phyloP scores from a whole-genome alignment of 1,140 invertebrate genomes.

The Cepaea nemoralis region DNA sequence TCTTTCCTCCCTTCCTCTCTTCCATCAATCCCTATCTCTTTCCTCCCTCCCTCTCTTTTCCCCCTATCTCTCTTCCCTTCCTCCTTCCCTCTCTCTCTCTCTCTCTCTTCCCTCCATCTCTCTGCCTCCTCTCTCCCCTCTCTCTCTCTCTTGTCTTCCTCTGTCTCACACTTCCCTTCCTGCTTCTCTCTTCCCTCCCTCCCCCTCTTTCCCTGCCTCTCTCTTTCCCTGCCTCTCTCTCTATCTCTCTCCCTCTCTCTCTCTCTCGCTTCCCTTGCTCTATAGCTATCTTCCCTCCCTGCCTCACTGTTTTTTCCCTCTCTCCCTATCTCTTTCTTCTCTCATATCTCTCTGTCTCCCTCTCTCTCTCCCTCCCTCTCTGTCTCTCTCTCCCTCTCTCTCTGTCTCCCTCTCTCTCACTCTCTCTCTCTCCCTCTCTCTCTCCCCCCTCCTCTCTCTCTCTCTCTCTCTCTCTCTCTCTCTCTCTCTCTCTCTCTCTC shows the following conservation, averaged over 20 bases:
- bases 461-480: too few relatives aligned
- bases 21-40: not conserved
- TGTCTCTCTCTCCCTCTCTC: conserved; percentile 1
- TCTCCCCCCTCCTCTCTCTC: conserved; percentile 7
- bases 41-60: not conserved
- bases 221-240: too few relatives aligned
- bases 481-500: conserved; percentile 8
- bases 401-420: too few relatives aligned
- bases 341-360: too few relatives aligned
- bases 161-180: not conserved
- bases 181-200: not conserved
- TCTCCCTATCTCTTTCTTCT: too few relatives aligned
- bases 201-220: not conserved
- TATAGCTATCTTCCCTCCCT: not conserved
- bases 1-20: conserved; percentile 1
- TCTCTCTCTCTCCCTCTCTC: conserved; percentile 8
- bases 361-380: not conserved
- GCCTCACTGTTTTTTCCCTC: too few relatives aligned
- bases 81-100: not conserved
- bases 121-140: not conserved
- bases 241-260: too few relatives aligned
- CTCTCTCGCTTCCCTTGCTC: too few relatives aligned
- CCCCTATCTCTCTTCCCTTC: not conserved
- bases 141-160: not conserved
- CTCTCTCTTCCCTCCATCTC: not conserved